Conservation (phyloP, 2,888 invertebrate genomes). For the Tenthredo livida region DNA sequence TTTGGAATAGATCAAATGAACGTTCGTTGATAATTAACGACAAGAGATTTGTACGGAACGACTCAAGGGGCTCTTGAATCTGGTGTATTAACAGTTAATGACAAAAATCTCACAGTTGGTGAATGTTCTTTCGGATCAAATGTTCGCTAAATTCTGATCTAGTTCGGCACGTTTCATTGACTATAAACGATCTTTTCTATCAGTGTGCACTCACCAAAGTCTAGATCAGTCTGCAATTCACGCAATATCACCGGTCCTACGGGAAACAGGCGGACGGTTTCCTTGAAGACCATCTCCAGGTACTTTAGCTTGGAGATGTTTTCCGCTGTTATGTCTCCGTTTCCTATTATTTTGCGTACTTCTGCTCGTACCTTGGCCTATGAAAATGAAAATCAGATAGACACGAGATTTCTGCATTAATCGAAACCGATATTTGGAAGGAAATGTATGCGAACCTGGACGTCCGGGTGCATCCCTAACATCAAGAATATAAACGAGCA, state of each 20-base stretch:
- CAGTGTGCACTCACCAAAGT: constrained; percentile 54
- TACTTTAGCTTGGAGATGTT: constrained; percentile 59
- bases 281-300: constrained; percentile 62
- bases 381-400: neutral
- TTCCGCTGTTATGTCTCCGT: constrained; percentile 53
- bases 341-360: constrained; percentile 54
- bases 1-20: too few species aligned
- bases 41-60: too few species aligned
- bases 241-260: constrained; percentile 62
- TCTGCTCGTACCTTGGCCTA: constrained; percentile 59
- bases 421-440: neutral
- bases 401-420: neutral
- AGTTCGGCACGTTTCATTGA: too few species aligned
- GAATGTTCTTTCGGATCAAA: too few species aligned
- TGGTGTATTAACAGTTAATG: too few species aligned
- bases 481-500: constrained; percentile 61
- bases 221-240: constrained; percentile 60
- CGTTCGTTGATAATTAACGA: too few species aligned
- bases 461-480: constrained; percentile 60
- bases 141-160: too few species aligned
- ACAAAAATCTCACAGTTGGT: too few species aligned
- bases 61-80: too few species aligned
- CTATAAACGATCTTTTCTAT: too few species aligned
- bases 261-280: constrained; percentile 61
- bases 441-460: constrained; percentile 53